Base-by-base conservation (phyloP, 2,888 invertebrate species). In the Sialis lutaria region DNA sequence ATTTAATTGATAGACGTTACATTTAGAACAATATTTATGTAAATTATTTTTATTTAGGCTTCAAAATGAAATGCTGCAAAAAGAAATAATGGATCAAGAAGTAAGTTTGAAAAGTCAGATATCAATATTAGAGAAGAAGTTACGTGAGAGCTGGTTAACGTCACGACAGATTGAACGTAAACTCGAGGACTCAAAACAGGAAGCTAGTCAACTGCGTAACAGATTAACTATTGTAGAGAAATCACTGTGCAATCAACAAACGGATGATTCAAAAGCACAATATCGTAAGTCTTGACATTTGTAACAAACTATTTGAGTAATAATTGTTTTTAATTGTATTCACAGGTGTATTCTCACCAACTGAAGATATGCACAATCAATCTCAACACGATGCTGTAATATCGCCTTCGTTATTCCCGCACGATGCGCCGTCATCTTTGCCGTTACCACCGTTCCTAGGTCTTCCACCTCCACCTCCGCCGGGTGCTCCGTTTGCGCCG, bases 1-100 rank as follows among this genome's bases (percentile, higher is more conserved):
- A 35, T 35, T n/a, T 9, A 35, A n/a, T 35, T 35, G 4, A 35
- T 35, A 10, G 10, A 3, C 10, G 4, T n/a, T n/a, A 3, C 10
- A n/a, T 35, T 35, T 9, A 4, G 10, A 35, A 35, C 9, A 35
- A 9, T 40, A 9, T 7, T 33, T 12, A 32, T 56, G 51, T n/a
- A n/a, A n/a, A n/a, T n/a, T n/a, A n/a, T n/a, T n/a, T n/a, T n/a
- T n/a, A n/a, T n/a, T 50, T 50, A 74, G 74, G 56, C 64, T 69
- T 43, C 73, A 72, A 57, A 73, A 73, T 54, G 74, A 73, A 59
- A 65, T 70, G 47, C 62, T 91, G 51, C 85, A 85, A 48, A 76
- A 84, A 47, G 91, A 91, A 68, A 77, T 91, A 50, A 74, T 86
- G n/a, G 87, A 88, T 49, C 88, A 88, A 62, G 84, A 89, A 62